A percentile compares a stretch with the other conserved stretches of the same genome.
These are phyloP conservation scores for Acanthococcus lagerstroemiae DNA, from an alignment of 2,888 invertebrate genomes.

Conservation along the genomic window DNA sequence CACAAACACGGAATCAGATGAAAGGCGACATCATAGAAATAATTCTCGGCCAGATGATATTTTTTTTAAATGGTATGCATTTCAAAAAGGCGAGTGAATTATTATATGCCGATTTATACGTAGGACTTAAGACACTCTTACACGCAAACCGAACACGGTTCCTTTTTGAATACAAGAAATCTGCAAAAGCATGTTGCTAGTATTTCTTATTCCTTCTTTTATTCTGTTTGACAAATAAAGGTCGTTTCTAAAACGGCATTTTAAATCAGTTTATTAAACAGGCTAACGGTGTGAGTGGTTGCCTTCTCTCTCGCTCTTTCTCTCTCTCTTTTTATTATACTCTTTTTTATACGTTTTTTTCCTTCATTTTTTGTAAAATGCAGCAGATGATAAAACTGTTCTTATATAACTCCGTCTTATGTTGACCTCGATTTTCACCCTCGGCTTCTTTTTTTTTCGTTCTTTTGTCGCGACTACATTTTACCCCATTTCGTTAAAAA, in stretches of 20 bases:
- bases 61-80: not conserved
- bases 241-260: not conserved
- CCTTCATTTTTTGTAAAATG: not conserved
- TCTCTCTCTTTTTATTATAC: not conserved
- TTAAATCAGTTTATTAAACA: conserved; percentile 3
- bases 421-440: not conserved
- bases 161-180: not conserved
- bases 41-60: too few relatives aligned
- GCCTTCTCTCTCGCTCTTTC: not conserved
- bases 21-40: too few relatives aligned
- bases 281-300: conserved; percentile 4
- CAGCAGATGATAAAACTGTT: conserved; percentile 1
- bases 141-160: not conserved
- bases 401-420: not conserved
- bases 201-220: not conserved
- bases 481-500: not conserved
- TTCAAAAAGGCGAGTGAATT: not conserved
- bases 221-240: not conserved
- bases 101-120: not conserved
- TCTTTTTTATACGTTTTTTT: not conserved
- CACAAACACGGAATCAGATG: too few relatives aligned
- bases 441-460: not conserved
- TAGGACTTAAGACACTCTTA: not conserved
- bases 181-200: not conserved
- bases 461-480: not conserved